phyloP scores from a whole-genome alignment of 2,113 vertebrate genomes.

The Myotis yumanensis region DNA sequence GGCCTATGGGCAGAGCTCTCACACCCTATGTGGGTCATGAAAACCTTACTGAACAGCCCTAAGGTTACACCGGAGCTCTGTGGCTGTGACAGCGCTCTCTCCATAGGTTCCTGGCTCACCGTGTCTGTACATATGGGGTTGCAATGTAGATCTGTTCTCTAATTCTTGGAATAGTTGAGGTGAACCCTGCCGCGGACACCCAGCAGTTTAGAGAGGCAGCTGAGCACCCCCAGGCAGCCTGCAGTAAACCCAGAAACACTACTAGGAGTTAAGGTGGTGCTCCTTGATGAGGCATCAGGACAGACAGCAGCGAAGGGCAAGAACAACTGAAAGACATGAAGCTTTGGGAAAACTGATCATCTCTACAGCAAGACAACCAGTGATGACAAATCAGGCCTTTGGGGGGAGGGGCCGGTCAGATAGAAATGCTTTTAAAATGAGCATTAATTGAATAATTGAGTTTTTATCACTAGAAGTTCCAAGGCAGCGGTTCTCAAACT shows the following conservation, averaged over 20 bases:
- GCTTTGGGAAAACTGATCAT: background rate
- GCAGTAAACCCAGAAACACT: background rate
- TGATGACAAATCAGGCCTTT: background rate
- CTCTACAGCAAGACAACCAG: background rate
- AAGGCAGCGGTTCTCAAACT: background rate
- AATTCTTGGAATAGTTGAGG: background rate
- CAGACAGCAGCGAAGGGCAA: background rate
- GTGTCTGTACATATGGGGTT: background rate
- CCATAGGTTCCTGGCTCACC: background rate
- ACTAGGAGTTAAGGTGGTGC: background rate
- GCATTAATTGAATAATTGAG: background rate
- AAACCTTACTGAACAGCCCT: background rate
- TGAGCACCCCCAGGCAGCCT: background rate
- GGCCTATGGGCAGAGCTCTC: background rate
- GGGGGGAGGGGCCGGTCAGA: background rate
- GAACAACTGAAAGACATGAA: background rate
- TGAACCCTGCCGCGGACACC: background rate
- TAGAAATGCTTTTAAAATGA: background rate
- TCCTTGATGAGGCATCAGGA: background rate
- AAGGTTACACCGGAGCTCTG: background rate
- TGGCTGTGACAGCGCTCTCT: background rate
- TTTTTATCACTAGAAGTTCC: background rate
- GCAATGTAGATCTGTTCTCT: background rate
- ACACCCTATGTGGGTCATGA: background rate
- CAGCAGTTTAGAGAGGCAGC: background rate